Evolutionary conservation across 2,888 invertebrate species (phyloP).

Genomic region (Xiphydria camelus): DNA sequence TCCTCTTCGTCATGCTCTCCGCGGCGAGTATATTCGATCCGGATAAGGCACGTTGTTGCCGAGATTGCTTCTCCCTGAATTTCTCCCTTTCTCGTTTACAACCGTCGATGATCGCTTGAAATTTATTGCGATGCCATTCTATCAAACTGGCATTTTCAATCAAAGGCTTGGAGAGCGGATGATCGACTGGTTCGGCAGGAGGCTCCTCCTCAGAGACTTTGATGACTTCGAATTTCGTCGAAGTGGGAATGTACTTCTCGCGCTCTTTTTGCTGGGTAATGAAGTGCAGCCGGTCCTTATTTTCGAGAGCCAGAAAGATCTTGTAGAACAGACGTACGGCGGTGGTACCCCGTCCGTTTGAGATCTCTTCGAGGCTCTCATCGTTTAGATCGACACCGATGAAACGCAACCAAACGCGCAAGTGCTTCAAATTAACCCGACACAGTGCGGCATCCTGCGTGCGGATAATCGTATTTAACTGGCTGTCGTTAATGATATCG

Average conservation of each 20-base stretch:
- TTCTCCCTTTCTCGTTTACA: constrained; percentile 58
- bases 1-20: background rate
- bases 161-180: constrained; percentile 58
- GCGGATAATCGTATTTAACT: constrained; percentile 59
- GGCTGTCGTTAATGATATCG: constrained; percentile 63
- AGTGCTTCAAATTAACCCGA: constrained; percentile 61
- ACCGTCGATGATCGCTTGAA: constrained; percentile 57
- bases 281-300: constrained; percentile 63
- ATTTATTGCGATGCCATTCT: constrained; percentile 64
- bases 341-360: constrained; percentile 60
- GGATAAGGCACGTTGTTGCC: no score
- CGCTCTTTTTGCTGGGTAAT: constrained; percentile 58
- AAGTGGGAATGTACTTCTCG: constrained; percentile 35
- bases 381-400: constrained; percentile 60
- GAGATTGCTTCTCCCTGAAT: constrained; percentile 47
- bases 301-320: constrained; percentile 65
- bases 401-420: constrained; percentile 61
- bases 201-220: constrained; percentile 29
- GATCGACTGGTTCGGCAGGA: constrained; percentile 21
- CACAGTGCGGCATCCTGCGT: constrained; percentile 57
- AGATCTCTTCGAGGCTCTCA: constrained; percentile 59
- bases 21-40: background rate
- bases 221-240: constrained; percentile 39
- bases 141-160: constrained; percentile 60
- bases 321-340: constrained; percentile 66